Conservation (phyloP, 2,888 invertebrate species). For the Drosophila quasianomalipes region DNA sequence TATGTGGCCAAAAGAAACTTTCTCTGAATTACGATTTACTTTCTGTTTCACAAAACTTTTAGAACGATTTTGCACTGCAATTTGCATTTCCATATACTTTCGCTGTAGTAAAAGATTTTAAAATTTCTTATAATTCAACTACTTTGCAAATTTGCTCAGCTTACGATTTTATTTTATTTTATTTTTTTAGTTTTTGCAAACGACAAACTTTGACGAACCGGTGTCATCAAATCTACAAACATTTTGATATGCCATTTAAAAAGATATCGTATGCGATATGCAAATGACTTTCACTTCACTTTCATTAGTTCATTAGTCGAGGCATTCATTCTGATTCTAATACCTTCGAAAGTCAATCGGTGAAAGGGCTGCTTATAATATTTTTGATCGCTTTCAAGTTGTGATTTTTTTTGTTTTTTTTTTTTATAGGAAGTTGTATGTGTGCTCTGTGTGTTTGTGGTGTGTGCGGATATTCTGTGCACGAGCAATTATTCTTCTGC, state of each 20-base stretch:
- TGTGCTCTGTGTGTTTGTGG: conserved; percentile 4
- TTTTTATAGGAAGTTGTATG: conserved; percentile 1
- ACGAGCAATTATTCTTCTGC: conserved; percentile 55
- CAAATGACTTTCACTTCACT: conserved; percentile 80
- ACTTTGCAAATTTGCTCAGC: conserved; percentile 27
- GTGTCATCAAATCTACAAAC: conserved; percentile 47
- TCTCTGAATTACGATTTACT: conserved; percentile 76
- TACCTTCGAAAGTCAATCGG: conserved; percentile 61
- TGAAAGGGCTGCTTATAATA: conserved; percentile 58
- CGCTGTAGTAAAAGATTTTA: conserved; percentile 55
- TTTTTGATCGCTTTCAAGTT: not conserved
- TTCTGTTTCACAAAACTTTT: conserved; percentile 67
- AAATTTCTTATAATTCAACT: not conserved
- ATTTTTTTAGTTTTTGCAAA: conserved; percentile 28
- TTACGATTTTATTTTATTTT: conserved; percentile 32
- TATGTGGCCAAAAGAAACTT: conserved; percentile 48
- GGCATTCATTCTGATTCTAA: conserved; percentile 77
- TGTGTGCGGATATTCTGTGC: conserved; percentile 56
- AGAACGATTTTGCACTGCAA: conserved; percentile 53
- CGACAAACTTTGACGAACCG: conserved; percentile 46
- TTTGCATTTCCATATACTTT: conserved; percentile 58
- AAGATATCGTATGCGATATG: conserved; percentile 46
- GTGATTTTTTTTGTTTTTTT: not conserved
- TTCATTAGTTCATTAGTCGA: conserved; percentile 64
- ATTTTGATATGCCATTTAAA: conserved; percentile 30